Evolutionary conservation across 2,888 invertebrate genomes (phyloP).

Genomic region (Drosophila subquinaria): DNA sequence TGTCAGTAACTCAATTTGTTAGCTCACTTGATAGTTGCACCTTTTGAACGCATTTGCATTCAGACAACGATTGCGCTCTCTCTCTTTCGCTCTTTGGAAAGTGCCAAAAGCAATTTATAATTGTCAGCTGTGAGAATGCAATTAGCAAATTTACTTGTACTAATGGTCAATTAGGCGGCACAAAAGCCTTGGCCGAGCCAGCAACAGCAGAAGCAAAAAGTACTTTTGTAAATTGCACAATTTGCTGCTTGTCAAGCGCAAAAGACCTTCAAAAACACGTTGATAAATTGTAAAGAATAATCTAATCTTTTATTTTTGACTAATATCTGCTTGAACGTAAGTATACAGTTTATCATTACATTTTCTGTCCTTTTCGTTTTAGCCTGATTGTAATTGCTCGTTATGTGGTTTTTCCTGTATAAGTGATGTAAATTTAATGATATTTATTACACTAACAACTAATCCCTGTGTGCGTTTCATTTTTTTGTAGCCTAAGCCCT

Average conservation of each 20-base stretch:
- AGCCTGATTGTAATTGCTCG: background rate
- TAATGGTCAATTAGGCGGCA: slow-evolving; percentile 70
- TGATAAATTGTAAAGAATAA: slow-evolving; percentile 25
- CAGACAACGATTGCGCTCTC: slow-evolving; percentile 1
- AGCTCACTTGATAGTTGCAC: slow-evolving; percentile 34
- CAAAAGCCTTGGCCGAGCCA: slow-evolving; percentile 31
- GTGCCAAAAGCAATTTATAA: slow-evolving; percentile 71
- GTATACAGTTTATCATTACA: background rate
- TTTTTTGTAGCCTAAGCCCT: too few relatives aligned
- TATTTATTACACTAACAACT: background rate
- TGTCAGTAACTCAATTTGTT: slow-evolving; percentile 31
- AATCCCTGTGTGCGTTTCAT: too few relatives aligned
- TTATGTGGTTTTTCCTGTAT: background rate
- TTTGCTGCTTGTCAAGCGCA: slow-evolving; percentile 40
- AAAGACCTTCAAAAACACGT: slow-evolving; percentile 18
- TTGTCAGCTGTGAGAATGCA: slow-evolving; percentile 72
- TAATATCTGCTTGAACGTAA: background rate
- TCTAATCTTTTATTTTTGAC: slow-evolving; percentile 16
- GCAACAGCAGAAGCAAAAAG: slow-evolving; percentile 15
- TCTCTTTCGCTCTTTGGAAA: slow-evolving; percentile 17
- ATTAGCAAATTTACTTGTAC: slow-evolving; percentile 65
- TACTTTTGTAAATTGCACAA: slow-evolving; percentile 41
- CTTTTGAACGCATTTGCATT: slow-evolving; percentile 21
- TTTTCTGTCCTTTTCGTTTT: background rate
- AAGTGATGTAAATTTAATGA: background rate